A percentile compares a stretch with the other conserved stretches of the same genome.
These are phyloP conservation scores for Sebastes elongatus DNA, from an alignment of 2,797 vertebrate genomes.

Conservation along the genomic window DNA sequence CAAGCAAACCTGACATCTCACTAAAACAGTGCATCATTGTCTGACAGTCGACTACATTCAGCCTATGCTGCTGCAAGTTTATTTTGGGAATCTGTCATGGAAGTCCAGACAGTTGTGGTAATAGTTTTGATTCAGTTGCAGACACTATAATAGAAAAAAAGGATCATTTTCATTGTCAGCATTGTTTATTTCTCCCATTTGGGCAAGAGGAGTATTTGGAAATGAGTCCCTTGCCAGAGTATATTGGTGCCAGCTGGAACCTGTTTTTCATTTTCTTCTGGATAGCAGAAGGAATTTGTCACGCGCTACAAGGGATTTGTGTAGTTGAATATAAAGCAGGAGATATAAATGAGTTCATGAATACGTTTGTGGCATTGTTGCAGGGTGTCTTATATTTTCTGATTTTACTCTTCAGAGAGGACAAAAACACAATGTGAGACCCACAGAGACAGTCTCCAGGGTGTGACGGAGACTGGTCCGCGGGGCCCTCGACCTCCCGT, in stretches of 20 bases:
- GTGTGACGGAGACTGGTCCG: constrained; percentile 3
- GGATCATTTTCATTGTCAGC: constrained; percentile 23
- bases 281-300: constrained; percentile 39
- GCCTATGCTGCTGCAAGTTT: neutral
- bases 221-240: constrained; percentile 19
- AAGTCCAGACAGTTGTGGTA: neutral
- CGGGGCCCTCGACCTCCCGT: constrained; percentile 74
- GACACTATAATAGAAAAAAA: neutral
- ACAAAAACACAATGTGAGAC: constrained; percentile 88
- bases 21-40: neutral
- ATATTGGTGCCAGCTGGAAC: constrained; percentile 56
- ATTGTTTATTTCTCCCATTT: constrained; percentile 33
- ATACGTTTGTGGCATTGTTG: neutral
- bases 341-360: neutral
- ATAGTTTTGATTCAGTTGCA: neutral
- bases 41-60: neutral
- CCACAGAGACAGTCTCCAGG: constrained; percentile 83
- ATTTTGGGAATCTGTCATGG: neutral
- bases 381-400: neutral
- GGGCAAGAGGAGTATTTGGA: constrained; percentile 19
- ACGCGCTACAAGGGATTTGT: neutral
- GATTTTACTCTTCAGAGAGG: constrained; percentile 62
- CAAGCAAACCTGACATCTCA: neutral
- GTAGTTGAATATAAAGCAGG: constrained; percentile 11
- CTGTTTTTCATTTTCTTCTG: constrained; percentile 48